Percentiles rank a stretch among this genome's conserved stretches.
These are phyloP conservation scores for Corynorhinus townsendii DNA, from an alignment of 2,113 vertebrate genomes.

Conservation along the genomic window DNA sequence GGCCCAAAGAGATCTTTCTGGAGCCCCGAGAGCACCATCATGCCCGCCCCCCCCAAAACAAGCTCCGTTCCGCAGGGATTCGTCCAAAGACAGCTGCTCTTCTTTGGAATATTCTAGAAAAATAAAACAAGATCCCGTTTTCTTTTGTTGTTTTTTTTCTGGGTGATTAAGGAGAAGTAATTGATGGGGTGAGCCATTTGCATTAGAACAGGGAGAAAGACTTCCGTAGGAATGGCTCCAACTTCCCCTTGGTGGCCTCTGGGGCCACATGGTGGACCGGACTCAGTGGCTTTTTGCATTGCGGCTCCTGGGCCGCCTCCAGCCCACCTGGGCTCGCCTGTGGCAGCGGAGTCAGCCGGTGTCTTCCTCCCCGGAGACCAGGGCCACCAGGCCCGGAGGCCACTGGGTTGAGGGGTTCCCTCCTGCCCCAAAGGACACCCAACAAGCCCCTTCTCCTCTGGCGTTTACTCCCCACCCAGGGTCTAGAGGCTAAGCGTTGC, in stretches of 20 bases:
- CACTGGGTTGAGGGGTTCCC: background rate
- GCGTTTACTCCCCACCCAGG: background rate
- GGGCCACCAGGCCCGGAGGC: background rate
- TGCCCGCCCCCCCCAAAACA: background rate
- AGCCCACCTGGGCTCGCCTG: fast-evolving
- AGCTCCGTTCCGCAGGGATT: background rate
- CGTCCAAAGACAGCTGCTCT: background rate
- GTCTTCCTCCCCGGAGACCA: background rate
- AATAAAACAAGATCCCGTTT: background rate
- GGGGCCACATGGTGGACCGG: too few relatives aligned
- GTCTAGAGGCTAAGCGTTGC: background rate
- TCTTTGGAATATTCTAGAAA: background rate
- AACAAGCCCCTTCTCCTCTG: background rate
- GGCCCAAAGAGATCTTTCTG: background rate
- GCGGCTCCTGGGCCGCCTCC: background rate
- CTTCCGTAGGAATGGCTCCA: background rate
- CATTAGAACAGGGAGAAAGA: background rate
- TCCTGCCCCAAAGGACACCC: background rate
- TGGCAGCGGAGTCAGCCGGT: fast-evolving
- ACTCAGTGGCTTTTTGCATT: background rate
- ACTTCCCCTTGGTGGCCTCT: too few relatives aligned
- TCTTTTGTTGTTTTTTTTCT: slow-evolving; percentile 2
- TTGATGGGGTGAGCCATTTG: background rate
- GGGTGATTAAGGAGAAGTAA: background rate
- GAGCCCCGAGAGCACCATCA: background rate